Evolutionary conservation across 35 echinoderm and acorn worm genomes (phyloP).

Genomic region (Ptychodera flava): DNA sequence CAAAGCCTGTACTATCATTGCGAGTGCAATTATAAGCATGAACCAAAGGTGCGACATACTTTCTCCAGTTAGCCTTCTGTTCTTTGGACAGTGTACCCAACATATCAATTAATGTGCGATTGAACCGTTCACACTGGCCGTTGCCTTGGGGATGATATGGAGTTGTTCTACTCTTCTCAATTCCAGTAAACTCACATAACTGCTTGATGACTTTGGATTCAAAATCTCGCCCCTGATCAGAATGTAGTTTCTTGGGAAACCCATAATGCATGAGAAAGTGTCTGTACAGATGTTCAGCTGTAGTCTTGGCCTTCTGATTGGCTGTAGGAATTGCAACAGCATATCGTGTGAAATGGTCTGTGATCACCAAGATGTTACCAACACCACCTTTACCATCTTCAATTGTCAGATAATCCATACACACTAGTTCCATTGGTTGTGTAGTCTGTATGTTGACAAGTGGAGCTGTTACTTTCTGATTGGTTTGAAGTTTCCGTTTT

Average conservation of each 20-base stretch:
- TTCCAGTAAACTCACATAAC: slow-evolving; percentile 18
- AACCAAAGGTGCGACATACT: slow-evolving; percentile 3
- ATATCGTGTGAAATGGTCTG: not conserved
- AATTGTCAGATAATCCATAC: no score
- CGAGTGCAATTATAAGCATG: slow-evolving; percentile 12
- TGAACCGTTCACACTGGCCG: slow-evolving; percentile 37
- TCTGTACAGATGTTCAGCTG: slow-evolving; percentile 15
- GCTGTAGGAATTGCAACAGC: not conserved
- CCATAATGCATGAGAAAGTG: slow-evolving; percentile 40
- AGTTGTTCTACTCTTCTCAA: slow-evolving; percentile 34
- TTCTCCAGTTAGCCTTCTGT: slow-evolving; percentile 32
- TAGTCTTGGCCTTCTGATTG: no score
- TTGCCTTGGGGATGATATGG: slow-evolving; percentile 60
- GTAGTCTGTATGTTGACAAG: slow-evolving; percentile 16
- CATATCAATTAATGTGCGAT: slow-evolving; percentile 46
- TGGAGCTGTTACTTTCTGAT: not conserved
- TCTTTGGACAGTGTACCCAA: slow-evolving; percentile 31
- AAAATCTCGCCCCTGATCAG: slow-evolving; percentile 46
- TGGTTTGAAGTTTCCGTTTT: slow-evolving; percentile 6
- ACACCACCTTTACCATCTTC: slow-evolving; percentile 28
- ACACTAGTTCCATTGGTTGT: no score
- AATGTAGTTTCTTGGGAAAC: slow-evolving; percentile 28
- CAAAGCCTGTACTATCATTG: not conserved
- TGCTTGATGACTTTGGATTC: slow-evolving; percentile 11
- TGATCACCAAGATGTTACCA: slow-evolving; percentile 12